These are phyloP conservation scores for Drosophila biarmipes DNA, from an alignment of 1,140 invertebrate genomes.

Conservation along the genomic window DNA sequence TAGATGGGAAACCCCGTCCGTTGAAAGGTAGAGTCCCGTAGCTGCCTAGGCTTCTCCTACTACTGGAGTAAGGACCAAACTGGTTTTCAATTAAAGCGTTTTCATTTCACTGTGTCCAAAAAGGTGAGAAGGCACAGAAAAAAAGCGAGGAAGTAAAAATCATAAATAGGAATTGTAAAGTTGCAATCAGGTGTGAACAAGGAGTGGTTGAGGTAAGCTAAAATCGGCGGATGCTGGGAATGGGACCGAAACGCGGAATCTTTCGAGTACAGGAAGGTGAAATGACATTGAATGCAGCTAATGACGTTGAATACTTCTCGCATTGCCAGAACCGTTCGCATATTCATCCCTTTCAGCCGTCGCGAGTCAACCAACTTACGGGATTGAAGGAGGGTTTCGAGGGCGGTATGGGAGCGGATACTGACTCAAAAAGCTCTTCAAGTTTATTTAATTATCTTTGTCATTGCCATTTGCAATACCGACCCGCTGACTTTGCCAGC, in stretches of 20 bases:
- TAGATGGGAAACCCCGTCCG: constrained; percentile 1
- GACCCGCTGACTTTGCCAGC: constrained; percentile 11
- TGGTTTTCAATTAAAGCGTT: constrained; percentile 76
- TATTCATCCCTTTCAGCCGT: constrained; percentile 20
- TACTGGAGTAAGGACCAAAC: constrained; percentile 44
- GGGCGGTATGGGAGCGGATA: constrained; percentile 29
- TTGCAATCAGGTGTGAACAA: constrained; percentile 74
- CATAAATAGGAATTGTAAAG: constrained; percentile 36
- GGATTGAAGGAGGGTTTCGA: neutral
- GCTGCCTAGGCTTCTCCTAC: neutral
- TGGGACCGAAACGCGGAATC: neutral
- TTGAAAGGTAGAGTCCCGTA: constrained; percentile 26
- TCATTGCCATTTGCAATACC: constrained; percentile 58
- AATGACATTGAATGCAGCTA: constrained; percentile 69
- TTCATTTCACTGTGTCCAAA: constrained; percentile 27
- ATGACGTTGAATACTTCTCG: constrained; percentile 67
- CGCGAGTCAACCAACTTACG: neutral
- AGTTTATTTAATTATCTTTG: constrained; percentile 75
- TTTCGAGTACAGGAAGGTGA: constrained; percentile 1
- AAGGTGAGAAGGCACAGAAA: constrained; percentile 5
- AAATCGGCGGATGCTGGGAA: neutral
- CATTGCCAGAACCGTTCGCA: constrained; percentile 8
- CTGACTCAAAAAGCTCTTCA: constrained; percentile 66
- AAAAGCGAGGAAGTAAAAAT: constrained; percentile 12
- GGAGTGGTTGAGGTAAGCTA: constrained; percentile 19